A percentile compares a stretch with the other conserved stretches of the same genome.
Evolutionary conservation across 2,888 invertebrate species (phyloP).

Genomic region (Sphaerophoria taeniata): DNA sequence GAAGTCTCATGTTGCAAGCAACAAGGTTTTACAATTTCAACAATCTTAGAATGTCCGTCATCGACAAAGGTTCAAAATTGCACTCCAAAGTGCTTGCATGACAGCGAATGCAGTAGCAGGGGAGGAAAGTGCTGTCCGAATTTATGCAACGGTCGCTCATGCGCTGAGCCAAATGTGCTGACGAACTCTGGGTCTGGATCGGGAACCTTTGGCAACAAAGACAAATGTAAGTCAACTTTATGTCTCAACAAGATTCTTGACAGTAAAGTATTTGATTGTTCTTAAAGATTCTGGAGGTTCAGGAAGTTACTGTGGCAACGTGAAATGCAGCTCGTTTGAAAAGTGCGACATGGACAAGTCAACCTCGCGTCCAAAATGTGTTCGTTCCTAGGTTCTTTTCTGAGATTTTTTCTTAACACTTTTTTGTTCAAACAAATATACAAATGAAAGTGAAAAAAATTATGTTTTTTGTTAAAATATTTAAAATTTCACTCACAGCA

Average conservation of each 20-base stretch:
- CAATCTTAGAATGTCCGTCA: conserved; percentile 84
- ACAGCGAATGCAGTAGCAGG: conserved; percentile 86
- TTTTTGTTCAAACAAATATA: conserved; percentile 16
- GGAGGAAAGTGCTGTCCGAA: conserved; percentile 89
- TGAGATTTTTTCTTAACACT: conserved; percentile 18
- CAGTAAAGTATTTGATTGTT: too few relatives aligned
- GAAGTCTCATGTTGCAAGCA: not conserved
- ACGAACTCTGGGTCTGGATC: conserved; percentile 77
- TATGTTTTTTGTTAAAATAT: not conserved
- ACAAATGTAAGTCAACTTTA: conserved; percentile 79
- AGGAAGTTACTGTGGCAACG: conserved; percentile 87
- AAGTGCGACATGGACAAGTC: conserved; percentile 87
- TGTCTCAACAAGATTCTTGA: too few relatives aligned
- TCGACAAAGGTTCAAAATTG: conserved; percentile 87
- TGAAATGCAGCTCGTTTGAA: conserved; percentile 87
- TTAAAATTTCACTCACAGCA: conserved; percentile 79
- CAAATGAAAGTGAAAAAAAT: conserved; percentile 32
- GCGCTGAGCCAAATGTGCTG: conserved; percentile 83
- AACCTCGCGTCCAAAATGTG: conserved; percentile 88
- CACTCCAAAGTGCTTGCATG: conserved; percentile 87
- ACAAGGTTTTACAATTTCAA: not conserved
- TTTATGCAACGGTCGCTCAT: conserved; percentile 88
- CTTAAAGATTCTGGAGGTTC: conserved; percentile 77
- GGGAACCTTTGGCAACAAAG: conserved; percentile 82
- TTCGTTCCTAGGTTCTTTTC: conserved; percentile 83